Conservation (phyloP, 2,113 vertebrate genomes). For the Tor tambroides region DNA sequence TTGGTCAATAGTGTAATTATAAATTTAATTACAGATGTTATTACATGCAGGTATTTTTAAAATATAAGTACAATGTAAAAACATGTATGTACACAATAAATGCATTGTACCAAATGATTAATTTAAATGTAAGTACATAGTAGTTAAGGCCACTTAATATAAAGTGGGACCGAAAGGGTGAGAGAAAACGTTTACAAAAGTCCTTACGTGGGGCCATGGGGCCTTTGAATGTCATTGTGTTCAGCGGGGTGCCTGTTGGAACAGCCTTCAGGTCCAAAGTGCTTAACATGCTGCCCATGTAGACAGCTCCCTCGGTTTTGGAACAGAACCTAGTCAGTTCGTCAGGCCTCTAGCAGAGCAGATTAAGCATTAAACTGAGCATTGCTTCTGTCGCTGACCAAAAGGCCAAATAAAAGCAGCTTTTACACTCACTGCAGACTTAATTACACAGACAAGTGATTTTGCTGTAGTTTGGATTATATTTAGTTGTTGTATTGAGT, state of each 20-base stretch:
- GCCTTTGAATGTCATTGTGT: too few species aligned
- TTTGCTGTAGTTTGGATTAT: background rate
- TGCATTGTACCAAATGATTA: too few species aligned
- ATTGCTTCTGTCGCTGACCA: background rate
- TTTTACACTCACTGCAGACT: slow-evolving; percentile 8
- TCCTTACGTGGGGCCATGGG: too few species aligned
- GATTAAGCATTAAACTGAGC: slow-evolving; percentile 38
- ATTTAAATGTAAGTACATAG: too few species aligned
- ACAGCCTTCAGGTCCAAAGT: background rate
- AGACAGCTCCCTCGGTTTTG: background rate
- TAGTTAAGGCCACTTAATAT: too few species aligned
- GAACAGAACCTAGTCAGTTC: background rate
- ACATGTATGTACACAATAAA: too few species aligned
- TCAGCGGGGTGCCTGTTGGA: background rate
- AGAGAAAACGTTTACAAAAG: too few species aligned
- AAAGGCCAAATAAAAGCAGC: slow-evolving; percentile 20
- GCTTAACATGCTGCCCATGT: background rate
- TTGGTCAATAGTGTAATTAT: too few species aligned
- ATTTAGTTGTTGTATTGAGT: background rate
- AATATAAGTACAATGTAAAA: too few species aligned
- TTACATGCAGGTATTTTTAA: too few species aligned
- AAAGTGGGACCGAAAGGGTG: too few species aligned
- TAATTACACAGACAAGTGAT: slow-evolving; percentile 9
- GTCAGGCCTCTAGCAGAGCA: background rate
- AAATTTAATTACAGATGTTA: too few species aligned